Evolutionary conservation across 53 echinoderm and acorn worm species (phyloP), one percentile per base, ranked within the genome.

Genomic region (Zoroaster sp.): DNA sequence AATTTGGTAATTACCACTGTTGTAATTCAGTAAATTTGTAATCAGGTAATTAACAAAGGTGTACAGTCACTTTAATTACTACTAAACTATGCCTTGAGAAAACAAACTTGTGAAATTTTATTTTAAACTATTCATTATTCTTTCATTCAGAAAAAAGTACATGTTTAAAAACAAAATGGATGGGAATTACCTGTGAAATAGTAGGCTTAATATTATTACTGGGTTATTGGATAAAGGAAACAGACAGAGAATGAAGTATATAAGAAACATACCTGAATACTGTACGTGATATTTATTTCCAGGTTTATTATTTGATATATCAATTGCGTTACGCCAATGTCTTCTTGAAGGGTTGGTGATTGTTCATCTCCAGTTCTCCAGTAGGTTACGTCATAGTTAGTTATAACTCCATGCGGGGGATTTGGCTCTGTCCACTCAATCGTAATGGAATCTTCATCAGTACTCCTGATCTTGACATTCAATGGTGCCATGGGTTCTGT

Each of bases 381-480:
- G 86, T 88, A 91, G 12, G 59, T n/a, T 17, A 94, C 67, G 20
- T 77, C 44, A 32, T 95, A 95, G 2, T 83, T 66, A n/a, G 80
- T 88, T 43, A 95, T 94, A 28, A 78, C 70, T 14, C 93, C 93
- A 28, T 87, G 73, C 10, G 93, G 92, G 35, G 89, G 93, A 35
- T 87, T 53, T 1, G 95, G 95, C 13, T 66, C 72, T 44, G 28
- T 17, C 95, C 93, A 95, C 74, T 86, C 55, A 3, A 95, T 52
- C 10, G 94, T 89, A 8, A 95, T 49, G 14, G 89, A 83, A 1
- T 68, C 39, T 25, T 79, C 59, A 42, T 91, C 87, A 52, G 59
- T 38, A 5, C 33, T 54, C 8, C 33, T 15, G 1, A 90, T 23
- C 0, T 0, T 45, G 3, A 93, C 67, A 12, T 37, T 36, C 11